These are phyloP conservation scores for Myotis lucifugus DNA, from an alignment of 2,113 vertebrate species.

Conservation along the genomic window DNA sequence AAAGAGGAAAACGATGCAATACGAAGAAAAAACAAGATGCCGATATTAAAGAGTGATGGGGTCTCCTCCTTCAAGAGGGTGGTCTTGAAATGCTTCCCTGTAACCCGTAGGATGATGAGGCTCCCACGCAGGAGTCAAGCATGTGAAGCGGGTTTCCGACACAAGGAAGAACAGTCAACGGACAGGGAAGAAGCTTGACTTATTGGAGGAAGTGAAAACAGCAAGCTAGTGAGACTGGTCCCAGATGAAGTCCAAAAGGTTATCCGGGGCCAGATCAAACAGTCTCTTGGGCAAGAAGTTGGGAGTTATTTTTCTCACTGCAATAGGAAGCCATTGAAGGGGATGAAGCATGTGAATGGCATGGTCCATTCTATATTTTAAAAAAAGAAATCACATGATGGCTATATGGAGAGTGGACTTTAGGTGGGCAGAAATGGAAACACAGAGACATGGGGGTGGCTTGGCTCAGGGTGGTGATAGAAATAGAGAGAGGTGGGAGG, in stretches of 20 bases:
- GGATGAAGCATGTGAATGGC: neutral
- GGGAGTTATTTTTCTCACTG: constrained; percentile 39
- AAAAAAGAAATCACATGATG: neutral
- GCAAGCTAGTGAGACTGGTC: constrained; percentile 72
- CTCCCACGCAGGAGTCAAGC: constrained; percentile 14
- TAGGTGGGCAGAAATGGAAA: neutral
- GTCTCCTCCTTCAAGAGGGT: neutral
- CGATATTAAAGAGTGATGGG: neutral
- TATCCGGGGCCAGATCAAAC: constrained; percentile 75
- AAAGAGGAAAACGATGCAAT: neutral
- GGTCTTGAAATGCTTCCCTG: neutral
- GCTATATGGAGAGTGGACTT: neutral
- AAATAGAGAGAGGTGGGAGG: neutral
- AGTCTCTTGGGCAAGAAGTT: constrained; percentile 60
- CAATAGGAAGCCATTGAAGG: constrained; percentile 38
- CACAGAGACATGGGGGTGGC: neutral
- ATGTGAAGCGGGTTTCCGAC: constrained; percentile 49
- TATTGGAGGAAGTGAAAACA: constrained; percentile 77
- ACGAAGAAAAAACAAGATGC: neutral
- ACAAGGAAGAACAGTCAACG: constrained; percentile 49
- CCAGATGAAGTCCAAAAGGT: constrained; percentile 63
- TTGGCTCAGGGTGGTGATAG: neutral
- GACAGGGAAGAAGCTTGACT: constrained; percentile 70
- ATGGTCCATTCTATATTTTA: neutral
- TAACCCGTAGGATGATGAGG: neutral